Base-by-base conservation (phyloP, 1,140 invertebrate species). In the Tetramorium alpestre region DNA sequence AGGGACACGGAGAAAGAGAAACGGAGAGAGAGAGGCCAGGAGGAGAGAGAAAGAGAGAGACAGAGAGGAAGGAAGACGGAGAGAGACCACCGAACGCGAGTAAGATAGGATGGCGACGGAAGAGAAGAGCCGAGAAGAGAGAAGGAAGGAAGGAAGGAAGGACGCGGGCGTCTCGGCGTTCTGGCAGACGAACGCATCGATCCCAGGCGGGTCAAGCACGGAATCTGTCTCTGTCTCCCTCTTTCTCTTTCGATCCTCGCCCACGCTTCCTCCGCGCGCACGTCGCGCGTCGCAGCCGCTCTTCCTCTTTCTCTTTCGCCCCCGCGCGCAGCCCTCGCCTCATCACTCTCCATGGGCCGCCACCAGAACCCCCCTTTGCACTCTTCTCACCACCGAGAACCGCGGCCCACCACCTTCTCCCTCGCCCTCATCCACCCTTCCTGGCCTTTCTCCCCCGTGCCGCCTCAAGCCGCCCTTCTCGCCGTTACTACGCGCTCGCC, bases 131-230 rank as follows among this genome's bases (percentile, higher is more conserved):
- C 49, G 77, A 69, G 85, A 69, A 73, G 85, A 69, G 84, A 82
- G 80, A 86, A 72, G 86, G 89, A 86, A 88, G 86, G 90, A 90
- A 88, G 85, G 90, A 91, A 93, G 92, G 93, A 94, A 94, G 93
- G 93, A 93, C 92, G 93, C 92, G 93, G 93, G 92, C 93, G 94
- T 95, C 94, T 94, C 94, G 93, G 92, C 91, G 94, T 94, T 95
- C 94, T 95, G 94, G 95, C 95, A 95, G 95, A 95, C 94, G 94
- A 95, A 95, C 94, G 94, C 95, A 95, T 95, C 94, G 94, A 95
- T 95, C 94, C 94, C 94, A 94, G 94, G 94, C 94, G 92, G 94
- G 94, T 95, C 94, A 95, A 95, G 94, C 94, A 94, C 94, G 94
- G 93, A 94, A 94, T 82, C 87, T 76, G 85, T 88, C 75, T 87